Evolutionary conservation across 2,797 vertebrate genomes (phyloP), one percentile per base, ranked within the genome.

Genomic region (Enteromius viviparus): DNA sequence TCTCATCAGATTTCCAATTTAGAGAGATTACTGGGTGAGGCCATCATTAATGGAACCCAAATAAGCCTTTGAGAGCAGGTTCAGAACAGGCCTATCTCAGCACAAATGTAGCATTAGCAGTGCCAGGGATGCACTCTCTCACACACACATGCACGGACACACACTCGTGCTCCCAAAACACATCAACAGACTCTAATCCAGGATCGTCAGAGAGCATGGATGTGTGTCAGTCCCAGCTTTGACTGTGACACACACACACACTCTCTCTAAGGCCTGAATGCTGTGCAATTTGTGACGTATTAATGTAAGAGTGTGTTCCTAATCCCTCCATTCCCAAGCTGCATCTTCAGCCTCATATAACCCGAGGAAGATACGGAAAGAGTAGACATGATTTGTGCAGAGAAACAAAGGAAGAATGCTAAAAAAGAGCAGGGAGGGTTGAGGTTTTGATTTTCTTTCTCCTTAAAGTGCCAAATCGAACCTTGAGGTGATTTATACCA

Each of bases 1-100:
- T 88, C 82, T 88, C 88, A 88, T 90, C 88, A 89, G 84, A 88
- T 90, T 89, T 88, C 84, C 86, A 88, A 86, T 89, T 87, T 85
- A 85, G 77, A 85, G 66, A 86, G 89, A 90, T 90, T 89, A 90
- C 65, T 51, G 51, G 23, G 34, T 72, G 69, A 82, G 78, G 79
- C 74, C 80, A 71, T 89, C 84, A 86, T 89, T 88, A 88, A 89
- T 88, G 88, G 86, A 85, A 70, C 78, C 83, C 83, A 88, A 86
- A 87, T 88, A 85, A 88, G 87, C 85, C 78, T 89, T 81, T 87
- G 82, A 87, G 76, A 87, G 80, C 84, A 81, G 78, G 79, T 79
- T 86, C 84, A 75, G 84, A 64, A 72, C 80, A 60, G 76, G 47
- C 80, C 74, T 85, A 76, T 87, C 86, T 81, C 74, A 87, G 82